Evolutionary conservation across 92 coral and sea anemone genomes (phyloP).

Genomic region (Zoanthus sociatus): DNA sequence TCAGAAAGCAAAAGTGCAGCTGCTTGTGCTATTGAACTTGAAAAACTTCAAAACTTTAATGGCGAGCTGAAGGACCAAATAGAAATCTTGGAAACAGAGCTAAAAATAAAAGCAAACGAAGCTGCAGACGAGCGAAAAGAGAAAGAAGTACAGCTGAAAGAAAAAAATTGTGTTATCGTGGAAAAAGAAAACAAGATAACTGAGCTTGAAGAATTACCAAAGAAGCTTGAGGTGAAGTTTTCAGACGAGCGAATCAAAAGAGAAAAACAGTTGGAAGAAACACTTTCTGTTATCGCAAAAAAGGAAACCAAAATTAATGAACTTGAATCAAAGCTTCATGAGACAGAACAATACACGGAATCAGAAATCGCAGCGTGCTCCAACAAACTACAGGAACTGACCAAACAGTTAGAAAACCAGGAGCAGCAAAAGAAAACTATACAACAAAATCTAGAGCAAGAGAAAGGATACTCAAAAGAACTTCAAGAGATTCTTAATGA

Average conservation of each 20-base stretch:
- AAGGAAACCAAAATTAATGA: constrained; percentile 44
- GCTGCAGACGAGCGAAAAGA: constrained; percentile 48
- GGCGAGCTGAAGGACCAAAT: no score
- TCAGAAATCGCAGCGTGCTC: constrained; percentile 26
- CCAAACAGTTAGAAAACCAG: constrained; percentile 42
- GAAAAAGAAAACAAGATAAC: constrained; percentile 47
- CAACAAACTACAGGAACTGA: constrained; percentile 40
- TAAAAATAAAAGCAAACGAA: constrained; percentile 30
- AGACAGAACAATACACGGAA: constrained; percentile 38
- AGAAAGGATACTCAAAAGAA: constrained; percentile 32
- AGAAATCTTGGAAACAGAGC: no score
- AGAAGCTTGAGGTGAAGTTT: constrained; percentile 30
- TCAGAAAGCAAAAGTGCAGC: no score
- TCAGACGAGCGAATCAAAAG: constrained; percentile 26
- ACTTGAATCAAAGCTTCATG: constrained; percentile 36
- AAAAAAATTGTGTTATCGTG: constrained; percentile 12
- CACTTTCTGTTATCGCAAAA: constrained; percentile 32
- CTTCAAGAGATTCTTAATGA: constrained; percentile 51
- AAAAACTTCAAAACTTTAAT: no score
- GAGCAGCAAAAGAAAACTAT: constrained; percentile 24
- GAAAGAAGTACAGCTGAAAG: constrained; percentile 54
- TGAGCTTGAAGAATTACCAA: background rate
- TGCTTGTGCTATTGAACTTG: no score
- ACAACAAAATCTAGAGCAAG: constrained; percentile 32
- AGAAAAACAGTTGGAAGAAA: constrained; percentile 46